phyloP scores from a whole-genome alignment of 92 coral and sea anemone species.

The Porites lobata region DNA sequence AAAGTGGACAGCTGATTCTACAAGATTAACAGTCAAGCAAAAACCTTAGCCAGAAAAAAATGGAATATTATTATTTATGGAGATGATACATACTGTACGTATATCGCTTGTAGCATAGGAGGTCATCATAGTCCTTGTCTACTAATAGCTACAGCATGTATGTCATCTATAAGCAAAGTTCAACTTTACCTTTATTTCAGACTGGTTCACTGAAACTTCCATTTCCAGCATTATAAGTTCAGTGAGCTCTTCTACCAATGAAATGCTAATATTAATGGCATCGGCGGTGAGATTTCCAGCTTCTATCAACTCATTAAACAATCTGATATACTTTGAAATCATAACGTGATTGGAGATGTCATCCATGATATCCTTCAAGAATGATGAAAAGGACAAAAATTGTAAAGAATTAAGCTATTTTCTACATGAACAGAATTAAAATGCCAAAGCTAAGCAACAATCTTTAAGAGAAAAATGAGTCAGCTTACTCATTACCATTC shows the following conservation, averaged over 20 bases:
- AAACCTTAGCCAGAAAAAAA: neutral
- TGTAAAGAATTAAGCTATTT: neutral
- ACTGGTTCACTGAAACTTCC: neutral
- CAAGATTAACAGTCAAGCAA: neutral
- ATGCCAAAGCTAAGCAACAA: too few relatives aligned
- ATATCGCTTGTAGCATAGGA: too few relatives aligned
- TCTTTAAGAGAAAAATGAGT: too few relatives aligned
- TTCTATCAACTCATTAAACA: neutral
- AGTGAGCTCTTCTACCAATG: conserved; percentile 6
- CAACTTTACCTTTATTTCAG: neutral
- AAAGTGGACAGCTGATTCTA: conserved; percentile 19
- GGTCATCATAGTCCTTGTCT: too few relatives aligned
- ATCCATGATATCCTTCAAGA: neutral
- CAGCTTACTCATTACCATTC: too few relatives aligned
- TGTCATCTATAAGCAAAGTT: neutral
- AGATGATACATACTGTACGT: too few relatives aligned
- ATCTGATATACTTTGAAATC: neutral
- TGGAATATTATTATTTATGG: too few relatives aligned
- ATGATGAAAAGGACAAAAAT: neutral
- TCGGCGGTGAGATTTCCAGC: conserved; percentile 22
- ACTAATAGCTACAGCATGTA: too few relatives aligned
- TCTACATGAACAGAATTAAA: too few relatives aligned
- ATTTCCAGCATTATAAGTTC: conserved; percentile 3
- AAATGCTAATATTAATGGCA: conserved; percentile 3
- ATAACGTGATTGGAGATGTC: neutral